A percentile compares a stretch with the other conserved stretches of the same genome.
Conservation (phyloP, 2,797 vertebrate genomes). For the Acomys russatus region DNA sequence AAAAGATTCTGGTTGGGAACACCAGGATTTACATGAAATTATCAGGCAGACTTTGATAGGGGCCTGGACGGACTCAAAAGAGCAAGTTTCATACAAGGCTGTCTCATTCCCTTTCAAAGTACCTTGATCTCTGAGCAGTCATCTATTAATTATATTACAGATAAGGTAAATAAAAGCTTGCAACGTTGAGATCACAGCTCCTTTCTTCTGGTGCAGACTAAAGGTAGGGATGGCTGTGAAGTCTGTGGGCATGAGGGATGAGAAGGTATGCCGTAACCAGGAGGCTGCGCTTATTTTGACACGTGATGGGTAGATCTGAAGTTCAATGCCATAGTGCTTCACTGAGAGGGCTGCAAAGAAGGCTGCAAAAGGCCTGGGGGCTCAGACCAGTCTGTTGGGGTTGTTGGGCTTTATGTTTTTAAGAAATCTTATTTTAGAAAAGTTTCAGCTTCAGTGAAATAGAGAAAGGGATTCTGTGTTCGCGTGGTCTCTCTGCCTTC, state of each 20-base stretch:
- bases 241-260: conserved; percentile 82
- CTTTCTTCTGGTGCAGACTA: conserved; percentile 89
- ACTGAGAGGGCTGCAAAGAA: conserved; percentile 4
- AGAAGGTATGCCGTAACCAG: conserved; percentile 83
- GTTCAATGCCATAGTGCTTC: conserved; percentile 76
- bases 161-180: conserved; percentile 91
- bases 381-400: neutral
- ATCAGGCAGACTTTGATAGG: conserved; percentile 91
- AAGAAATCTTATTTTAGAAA: neutral
- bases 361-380: neutral
- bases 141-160: conserved; percentile 92
- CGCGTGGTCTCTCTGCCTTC: too few relatives aligned
- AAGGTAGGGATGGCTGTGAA: conserved; percentile 87
- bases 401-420: neutral
- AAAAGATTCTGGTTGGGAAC: conserved; percentile 89
- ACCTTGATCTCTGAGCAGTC: conserved; percentile 89
- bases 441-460: neutral
- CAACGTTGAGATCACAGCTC: conserved; percentile 89
- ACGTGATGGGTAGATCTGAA: conserved; percentile 85
- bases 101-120: conserved; percentile 89
- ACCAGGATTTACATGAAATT: conserved; percentile 90
- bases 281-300: conserved; percentile 86
- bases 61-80: conserved; percentile 89
- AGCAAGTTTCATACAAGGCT: conserved; percentile 87
- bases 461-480: accelerated